Evolutionary conservation across 2,797 vertebrate species (phyloP).

Genomic region (Mycteria americana): DNA sequence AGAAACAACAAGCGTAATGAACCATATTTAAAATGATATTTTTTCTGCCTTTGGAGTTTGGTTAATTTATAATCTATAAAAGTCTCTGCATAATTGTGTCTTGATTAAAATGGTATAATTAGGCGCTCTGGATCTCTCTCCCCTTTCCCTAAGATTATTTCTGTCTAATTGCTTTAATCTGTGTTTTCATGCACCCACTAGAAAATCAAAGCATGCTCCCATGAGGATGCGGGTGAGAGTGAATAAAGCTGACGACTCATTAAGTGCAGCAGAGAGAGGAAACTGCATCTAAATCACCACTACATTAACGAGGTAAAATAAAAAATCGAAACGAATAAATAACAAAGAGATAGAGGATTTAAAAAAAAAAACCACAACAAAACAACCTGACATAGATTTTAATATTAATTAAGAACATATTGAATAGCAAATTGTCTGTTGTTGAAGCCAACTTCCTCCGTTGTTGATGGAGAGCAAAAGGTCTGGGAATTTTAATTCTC

Average conservation of each 20-base stretch:
- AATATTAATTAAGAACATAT: slow-evolving; percentile 37
- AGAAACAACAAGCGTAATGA: slow-evolving; percentile 67
- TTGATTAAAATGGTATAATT: slow-evolving; percentile 70
- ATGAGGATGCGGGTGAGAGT: slow-evolving; percentile 65
- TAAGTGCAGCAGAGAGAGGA: slow-evolving; percentile 67
- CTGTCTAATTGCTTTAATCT: slow-evolving; percentile 75
- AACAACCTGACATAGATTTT: slow-evolving; percentile 33
- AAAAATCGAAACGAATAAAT: slow-evolving; percentile 48
- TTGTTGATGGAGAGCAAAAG: neutral
- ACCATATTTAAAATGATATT: slow-evolving; percentile 62
- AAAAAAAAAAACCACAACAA: neutral
- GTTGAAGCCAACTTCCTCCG: neutral
- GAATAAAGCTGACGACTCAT: slow-evolving; percentile 75
- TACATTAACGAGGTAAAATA: slow-evolving; percentile 67
- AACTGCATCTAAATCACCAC: slow-evolving; percentile 73
- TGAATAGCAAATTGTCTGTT: neutral
- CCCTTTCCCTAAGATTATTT: slow-evolving; percentile 70
- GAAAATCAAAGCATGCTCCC: slow-evolving; percentile 71
- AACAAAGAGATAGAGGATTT: slow-evolving; percentile 24
- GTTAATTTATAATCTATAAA: slow-evolving; percentile 63
- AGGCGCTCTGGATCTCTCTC: slow-evolving; percentile 62
- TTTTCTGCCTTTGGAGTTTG: slow-evolving; percentile 52
- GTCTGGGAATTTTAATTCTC: neutral
- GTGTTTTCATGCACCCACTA: slow-evolving; percentile 68
- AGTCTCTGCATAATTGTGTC: slow-evolving; percentile 63